Evolutionary conservation across 2,113 vertebrate species (phyloP).

Genomic region (Uropsilus gracilis): DNA sequence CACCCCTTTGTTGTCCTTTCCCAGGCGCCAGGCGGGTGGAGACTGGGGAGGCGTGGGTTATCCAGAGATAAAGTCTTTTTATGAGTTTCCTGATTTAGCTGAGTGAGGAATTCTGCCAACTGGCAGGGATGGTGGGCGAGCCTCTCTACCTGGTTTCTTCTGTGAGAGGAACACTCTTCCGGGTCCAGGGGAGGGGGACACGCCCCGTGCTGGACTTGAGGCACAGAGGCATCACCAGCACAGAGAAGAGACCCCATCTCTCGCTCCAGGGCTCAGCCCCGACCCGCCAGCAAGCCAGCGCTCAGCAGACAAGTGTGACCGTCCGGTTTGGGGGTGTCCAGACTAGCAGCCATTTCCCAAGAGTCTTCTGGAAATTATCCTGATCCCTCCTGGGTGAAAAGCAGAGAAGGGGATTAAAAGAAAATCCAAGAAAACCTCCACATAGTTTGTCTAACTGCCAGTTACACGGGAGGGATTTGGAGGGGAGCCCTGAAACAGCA

Average conservation of each 20-base stretch:
- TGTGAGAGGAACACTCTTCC: neutral
- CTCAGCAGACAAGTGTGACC: conserved; percentile 63
- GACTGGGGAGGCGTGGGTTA: conserved; percentile 41
- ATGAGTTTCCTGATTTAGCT: conserved; percentile 72
- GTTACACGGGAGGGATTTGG: neutral
- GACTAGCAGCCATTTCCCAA: neutral
- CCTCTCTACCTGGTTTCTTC: conserved; percentile 25
- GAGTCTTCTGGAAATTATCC: neutral
- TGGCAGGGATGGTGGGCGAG: neutral
- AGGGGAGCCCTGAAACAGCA: neutral
- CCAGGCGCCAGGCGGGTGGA: conserved; percentile 73
- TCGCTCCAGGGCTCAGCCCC: conserved; percentile 20
- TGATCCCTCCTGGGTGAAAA: conserved; percentile 20
- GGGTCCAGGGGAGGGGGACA: too few relatives aligned
- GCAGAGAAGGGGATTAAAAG: neutral
- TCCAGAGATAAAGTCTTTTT: conserved; percentile 78
- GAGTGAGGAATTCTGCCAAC: conserved; percentile 43
- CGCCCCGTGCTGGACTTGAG: fast-evolving
- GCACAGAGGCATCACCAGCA: neutral
- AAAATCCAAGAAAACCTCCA: neutral
- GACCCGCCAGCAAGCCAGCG: conserved; percentile 10
- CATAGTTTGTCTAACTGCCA: neutral
- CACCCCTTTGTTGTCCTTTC: conserved; percentile 72
- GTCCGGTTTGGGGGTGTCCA: conserved; percentile 6
- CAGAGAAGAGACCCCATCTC: conserved; percentile 72